Percentiles rank a stretch among this genome's conserved stretches.
These are phyloP conservation scores for Plebejus melissa DNA, from an alignment of 2,888 invertebrate species.

Conservation along the genomic window DNA sequence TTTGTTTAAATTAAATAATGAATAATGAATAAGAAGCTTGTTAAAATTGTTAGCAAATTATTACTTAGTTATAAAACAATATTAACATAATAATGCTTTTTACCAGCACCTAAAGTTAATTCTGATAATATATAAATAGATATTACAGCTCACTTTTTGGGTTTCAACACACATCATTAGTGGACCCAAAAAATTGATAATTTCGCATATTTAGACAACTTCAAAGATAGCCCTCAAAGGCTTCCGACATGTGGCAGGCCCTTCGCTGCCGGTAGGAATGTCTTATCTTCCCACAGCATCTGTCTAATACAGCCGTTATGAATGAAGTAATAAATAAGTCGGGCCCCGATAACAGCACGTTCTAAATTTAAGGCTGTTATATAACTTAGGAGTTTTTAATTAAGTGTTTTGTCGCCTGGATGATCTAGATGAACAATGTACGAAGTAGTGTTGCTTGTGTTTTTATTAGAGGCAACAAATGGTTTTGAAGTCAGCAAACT, in stretches of 20 bases:
- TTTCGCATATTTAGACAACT: constrained; percentile 3
- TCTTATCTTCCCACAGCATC: constrained; percentile 43
- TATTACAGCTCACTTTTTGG: not conserved
- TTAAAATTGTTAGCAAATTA: not conserved
- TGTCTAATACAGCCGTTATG: constrained; percentile 44
- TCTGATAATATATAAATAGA: no score
- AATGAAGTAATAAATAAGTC: constrained; percentile 43
- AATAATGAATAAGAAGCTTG: not conserved
- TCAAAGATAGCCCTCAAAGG: not conserved
- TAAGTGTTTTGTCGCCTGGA: not conserved
- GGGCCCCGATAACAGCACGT: constrained; percentile 25
- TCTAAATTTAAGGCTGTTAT: constrained; percentile 5
- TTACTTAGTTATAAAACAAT: no score
- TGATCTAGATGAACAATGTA: not conserved
- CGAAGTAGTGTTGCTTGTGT: not conserved
- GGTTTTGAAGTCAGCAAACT: not conserved
- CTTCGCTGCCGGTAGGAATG: constrained; percentile 39
- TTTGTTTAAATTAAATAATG: not conserved
- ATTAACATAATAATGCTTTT: no score
- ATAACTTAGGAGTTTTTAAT: constrained; percentile 4
- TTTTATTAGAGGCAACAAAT: not conserved
- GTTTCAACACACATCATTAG: not conserved
- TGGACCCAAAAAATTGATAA: not conserved
- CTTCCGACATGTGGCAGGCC: constrained; percentile 31
- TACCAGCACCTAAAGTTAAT: no score